Percentiles rank a stretch among this genome's conserved stretches.
These are phyloP conservation scores for Acleris holmiana DNA, from an alignment of 2,888 invertebrate species.

Conservation along the genomic window DNA sequence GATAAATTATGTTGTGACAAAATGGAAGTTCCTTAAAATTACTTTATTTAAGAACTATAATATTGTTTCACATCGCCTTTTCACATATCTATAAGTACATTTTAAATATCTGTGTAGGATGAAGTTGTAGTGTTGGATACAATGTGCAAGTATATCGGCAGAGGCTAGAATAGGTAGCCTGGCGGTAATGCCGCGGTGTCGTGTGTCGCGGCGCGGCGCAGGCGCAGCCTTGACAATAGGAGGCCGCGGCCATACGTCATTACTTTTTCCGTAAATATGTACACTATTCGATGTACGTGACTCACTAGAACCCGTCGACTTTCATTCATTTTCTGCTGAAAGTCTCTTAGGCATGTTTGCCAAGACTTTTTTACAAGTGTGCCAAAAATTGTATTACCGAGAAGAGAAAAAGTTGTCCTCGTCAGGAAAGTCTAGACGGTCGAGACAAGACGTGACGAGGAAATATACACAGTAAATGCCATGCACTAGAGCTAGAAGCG, in stretches of 20 bases:
- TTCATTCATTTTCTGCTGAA: slow-evolving; percentile 81
- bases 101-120: no score
- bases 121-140: slow-evolving; percentile 10
- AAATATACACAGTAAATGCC: slow-evolving; percentile 45
- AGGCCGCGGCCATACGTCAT: slow-evolving; percentile 19
- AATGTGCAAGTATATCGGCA: slow-evolving; percentile 20
- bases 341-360: slow-evolving; percentile 67
- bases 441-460: slow-evolving; percentile 68
- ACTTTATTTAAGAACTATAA: no score
- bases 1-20: no score
- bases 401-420: slow-evolving; percentile 70
- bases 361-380: slow-evolving; percentile 74
- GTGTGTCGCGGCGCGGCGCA: slow-evolving; percentile 20
- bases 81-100: no score
- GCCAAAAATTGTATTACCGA: slow-evolving; percentile 80
- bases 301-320: slow-evolving; percentile 64
- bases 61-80: no score
- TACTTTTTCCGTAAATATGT: slow-evolving; percentile 42
- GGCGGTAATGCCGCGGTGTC: slow-evolving; percentile 32
- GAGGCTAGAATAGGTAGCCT: slow-evolving; percentile 25
- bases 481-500: slow-evolving; percentile 10
- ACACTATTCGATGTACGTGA: slow-evolving; percentile 53
- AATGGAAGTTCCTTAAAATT: no score
- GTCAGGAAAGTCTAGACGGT: slow-evolving; percentile 73
- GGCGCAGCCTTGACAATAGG: slow-evolving; percentile 32